Conservation (phyloP, 2,113 vertebrate genomes). For the Poeciliopsis retropinna region DNA sequence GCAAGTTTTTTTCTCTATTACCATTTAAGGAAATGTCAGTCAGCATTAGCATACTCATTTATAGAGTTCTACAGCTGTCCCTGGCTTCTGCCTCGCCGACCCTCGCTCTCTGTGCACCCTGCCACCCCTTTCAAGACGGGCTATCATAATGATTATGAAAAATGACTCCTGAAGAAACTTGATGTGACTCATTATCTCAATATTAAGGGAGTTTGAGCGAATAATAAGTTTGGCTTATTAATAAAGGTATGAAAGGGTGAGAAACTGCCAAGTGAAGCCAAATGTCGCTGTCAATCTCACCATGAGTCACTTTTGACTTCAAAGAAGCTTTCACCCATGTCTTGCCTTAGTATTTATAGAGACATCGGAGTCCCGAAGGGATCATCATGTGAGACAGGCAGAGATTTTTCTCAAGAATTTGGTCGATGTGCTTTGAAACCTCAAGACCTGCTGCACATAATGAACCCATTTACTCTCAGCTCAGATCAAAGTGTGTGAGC, state of each 20-base stretch:
- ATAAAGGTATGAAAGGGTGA: slow-evolving; percentile 72
- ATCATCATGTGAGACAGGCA: slow-evolving; percentile 10
- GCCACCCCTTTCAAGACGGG: slow-evolving; percentile 65
- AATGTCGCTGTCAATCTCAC: slow-evolving; percentile 76
- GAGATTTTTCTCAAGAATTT: slow-evolving; percentile 16
- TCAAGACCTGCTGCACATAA: slow-evolving; percentile 11
- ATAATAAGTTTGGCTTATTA: slow-evolving; percentile 77
- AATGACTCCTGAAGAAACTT: slow-evolving; percentile 69
- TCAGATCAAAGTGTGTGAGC: neutral
- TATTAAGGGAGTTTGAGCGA: slow-evolving; percentile 69
- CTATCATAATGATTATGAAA: slow-evolving; percentile 77
- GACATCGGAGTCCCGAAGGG: slow-evolving; percentile 23
- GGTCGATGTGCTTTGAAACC: slow-evolving; percentile 2
- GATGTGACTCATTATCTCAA: slow-evolving; percentile 76
- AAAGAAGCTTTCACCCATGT: slow-evolving; percentile 51
- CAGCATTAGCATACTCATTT: slow-evolving; percentile 79
- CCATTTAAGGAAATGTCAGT: slow-evolving; percentile 74
- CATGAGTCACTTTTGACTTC: slow-evolving; percentile 42
- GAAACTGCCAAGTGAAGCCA: slow-evolving; percentile 69
- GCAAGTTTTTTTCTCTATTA: slow-evolving; percentile 36
- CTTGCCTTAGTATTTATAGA: slow-evolving; percentile 53
- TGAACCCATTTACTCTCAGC: slow-evolving; percentile 16
- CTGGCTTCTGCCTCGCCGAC: slow-evolving; percentile 46
- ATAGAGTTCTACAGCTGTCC: slow-evolving; percentile 59
- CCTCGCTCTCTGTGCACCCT: slow-evolving; percentile 46